phyloP scores from a whole-genome alignment of 2,113 vertebrate species.

The Oryzias curvinotus region DNA sequence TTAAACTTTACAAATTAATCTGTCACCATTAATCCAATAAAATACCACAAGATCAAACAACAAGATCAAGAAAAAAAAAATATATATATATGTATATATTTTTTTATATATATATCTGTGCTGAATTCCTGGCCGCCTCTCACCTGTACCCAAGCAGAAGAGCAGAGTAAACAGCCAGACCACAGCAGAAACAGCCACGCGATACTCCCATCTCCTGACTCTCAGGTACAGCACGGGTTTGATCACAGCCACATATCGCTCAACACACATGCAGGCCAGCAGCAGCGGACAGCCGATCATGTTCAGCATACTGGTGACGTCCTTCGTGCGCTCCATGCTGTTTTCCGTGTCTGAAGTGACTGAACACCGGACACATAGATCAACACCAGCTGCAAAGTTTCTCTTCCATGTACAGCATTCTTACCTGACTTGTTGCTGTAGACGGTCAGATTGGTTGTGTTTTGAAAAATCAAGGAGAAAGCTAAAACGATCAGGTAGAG shows the following conservation, averaged over 20 bases:
- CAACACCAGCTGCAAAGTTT: background rate
- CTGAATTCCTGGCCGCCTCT: background rate
- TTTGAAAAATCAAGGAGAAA: background rate
- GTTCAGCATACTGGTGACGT: conserved; percentile 33
- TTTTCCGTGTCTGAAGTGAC: fast-evolving
- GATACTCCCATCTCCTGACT: conserved; percentile 41
- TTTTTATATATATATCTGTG: too few species aligned
- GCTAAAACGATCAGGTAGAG: conserved; percentile 20
- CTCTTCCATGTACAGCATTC: background rate
- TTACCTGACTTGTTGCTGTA: conserved; percentile 5
- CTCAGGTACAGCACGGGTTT: conserved; percentile 33
- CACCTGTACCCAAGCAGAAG: conserved; percentile 22
- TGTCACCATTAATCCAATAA: too few species aligned
- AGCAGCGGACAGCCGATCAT: conserved; percentile 64
- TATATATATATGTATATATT: too few species aligned
- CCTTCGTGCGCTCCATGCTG: fast-evolving
- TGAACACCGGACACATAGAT: background rate
- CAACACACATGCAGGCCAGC: conserved; percentile 54
- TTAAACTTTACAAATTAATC: too few species aligned
- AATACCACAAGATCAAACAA: too few species aligned
- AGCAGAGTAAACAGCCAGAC: conserved; percentile 54
- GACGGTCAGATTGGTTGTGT: fast-evolving
- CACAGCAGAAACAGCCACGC: conserved; percentile 24
- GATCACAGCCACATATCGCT: conserved; percentile 55
- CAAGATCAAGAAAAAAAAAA: too few species aligned